Evolutionary conservation across 2,113 vertebrate genomes (phyloP).

Genomic region (Colossoma macropomum): DNA sequence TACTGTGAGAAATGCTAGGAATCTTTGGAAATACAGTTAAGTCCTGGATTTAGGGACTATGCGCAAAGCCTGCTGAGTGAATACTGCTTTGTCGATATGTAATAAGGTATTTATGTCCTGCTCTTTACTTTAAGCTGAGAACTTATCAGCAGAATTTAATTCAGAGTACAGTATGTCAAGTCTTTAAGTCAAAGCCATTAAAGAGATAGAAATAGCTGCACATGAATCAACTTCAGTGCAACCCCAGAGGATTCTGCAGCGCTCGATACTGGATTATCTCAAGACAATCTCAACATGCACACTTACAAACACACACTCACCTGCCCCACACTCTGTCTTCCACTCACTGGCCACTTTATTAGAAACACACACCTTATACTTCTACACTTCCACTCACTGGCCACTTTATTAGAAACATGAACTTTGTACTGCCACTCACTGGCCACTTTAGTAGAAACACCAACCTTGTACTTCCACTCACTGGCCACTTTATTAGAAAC

Average conservation of each 20-base stretch:
- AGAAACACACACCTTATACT: no score
- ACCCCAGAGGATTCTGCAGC: neutral
- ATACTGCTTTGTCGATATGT: neutral
- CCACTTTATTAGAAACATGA: no score
- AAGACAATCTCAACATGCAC: neutral
- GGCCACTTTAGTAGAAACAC: no score
- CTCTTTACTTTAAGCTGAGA: neutral
- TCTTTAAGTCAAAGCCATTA: neutral
- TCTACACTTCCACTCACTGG: no score
- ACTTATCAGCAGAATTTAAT: neutral
- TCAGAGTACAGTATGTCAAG: neutral
- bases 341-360: neutral
- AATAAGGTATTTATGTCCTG: neutral
- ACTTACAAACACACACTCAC: conserved; percentile 3
- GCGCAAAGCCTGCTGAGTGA: neutral
- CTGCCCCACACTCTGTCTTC: neutral
- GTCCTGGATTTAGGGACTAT: neutral
- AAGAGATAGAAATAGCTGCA: neutral
- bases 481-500: no score
- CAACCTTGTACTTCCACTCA: no score
- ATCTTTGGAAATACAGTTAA: neutral
- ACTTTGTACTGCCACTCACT: no score
- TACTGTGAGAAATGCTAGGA: neutral
- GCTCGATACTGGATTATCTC: neutral
- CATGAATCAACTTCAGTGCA: neutral